These are phyloP conservation scores for Semnornis frantzii DNA, from an alignment of 2,113 vertebrate species.

Conservation along the genomic window DNA sequence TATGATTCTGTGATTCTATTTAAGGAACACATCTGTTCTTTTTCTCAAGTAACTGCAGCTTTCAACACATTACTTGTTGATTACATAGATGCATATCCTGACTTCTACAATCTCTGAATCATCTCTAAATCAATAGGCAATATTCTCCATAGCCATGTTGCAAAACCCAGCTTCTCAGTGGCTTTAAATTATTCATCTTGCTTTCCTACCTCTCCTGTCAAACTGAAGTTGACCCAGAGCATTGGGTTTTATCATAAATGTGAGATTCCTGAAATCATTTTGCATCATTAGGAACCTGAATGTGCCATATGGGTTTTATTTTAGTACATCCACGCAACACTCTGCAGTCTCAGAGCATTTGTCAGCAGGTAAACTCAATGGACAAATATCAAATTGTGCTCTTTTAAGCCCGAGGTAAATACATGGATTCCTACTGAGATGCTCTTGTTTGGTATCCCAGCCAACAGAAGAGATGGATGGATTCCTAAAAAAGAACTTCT, in stretches of 20 bases:
- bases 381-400: not conserved
- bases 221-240: not conserved
- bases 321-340: not conserved
- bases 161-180: not conserved
- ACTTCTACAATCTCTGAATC: not conserved
- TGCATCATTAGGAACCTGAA: not conserved
- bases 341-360: not conserved
- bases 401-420: not conserved
- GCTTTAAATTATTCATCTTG: slow-evolving; percentile 18
- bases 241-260: not conserved
- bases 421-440: not conserved
- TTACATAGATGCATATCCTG: fast-evolving
- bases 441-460: not conserved
- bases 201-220: not conserved
- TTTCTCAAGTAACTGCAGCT: not conserved
- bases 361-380: not conserved
- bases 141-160: not conserved
- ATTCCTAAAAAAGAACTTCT: not conserved
- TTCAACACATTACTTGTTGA: not conserved
- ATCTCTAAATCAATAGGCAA: not conserved
- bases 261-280: not conserved
- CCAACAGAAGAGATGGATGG: not conserved
- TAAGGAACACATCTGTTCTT: not conserved
- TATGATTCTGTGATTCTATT: not conserved
- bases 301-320: not conserved